Evolutionary conservation across 2,797 vertebrate genomes (phyloP).

Genomic region (Salarias fasciatus): DNA sequence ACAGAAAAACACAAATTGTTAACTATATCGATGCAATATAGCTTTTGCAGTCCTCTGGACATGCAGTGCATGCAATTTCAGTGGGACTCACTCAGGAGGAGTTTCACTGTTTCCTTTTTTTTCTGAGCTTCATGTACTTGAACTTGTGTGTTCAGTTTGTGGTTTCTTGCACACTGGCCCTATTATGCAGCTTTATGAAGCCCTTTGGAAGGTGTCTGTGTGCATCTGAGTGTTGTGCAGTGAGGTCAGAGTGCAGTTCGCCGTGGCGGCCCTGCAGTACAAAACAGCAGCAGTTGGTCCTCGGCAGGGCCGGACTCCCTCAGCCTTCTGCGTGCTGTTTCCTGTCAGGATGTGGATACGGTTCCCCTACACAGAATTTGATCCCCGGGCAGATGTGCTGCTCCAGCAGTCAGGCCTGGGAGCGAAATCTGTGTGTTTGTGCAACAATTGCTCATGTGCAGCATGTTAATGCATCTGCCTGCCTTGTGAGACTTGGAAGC

Average conservation of each 20-base stretch:
- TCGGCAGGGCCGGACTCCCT: slow-evolving; percentile 54
- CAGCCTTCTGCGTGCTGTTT: slow-evolving; percentile 70
- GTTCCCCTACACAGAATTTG: slow-evolving; percentile 84
- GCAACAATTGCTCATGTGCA: slow-evolving; percentile 29
- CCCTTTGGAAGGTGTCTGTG: slow-evolving; percentile 26
- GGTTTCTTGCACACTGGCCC: no score
- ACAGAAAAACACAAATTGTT: no score
- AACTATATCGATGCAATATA: no score
- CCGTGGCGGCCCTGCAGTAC: slow-evolving; percentile 24
- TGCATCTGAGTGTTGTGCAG: slow-evolving; percentile 20
- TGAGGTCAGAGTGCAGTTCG: slow-evolving; percentile 34
- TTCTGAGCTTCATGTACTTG: neutral
- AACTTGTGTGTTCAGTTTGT: neutral
- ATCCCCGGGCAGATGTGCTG: slow-evolving; percentile 79
- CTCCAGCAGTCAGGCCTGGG: slow-evolving; percentile 59
- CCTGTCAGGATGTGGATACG: slow-evolving; percentile 85
- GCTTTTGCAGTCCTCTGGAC: slow-evolving; percentile 13
- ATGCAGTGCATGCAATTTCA: slow-evolving; percentile 2
- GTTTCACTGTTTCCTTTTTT: slow-evolving; percentile 30
- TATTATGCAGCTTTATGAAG: no score
- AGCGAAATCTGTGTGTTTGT: slow-evolving; percentile 36
- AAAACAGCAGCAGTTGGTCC: slow-evolving; percentile 67
- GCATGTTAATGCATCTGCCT: slow-evolving; percentile 24
- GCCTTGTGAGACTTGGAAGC: slow-evolving; percentile 30
- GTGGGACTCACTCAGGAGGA: slow-evolving; percentile 8